Conservation (phyloP, 2,113 vertebrate species). For the Cyprinodon variegatus region DNA sequence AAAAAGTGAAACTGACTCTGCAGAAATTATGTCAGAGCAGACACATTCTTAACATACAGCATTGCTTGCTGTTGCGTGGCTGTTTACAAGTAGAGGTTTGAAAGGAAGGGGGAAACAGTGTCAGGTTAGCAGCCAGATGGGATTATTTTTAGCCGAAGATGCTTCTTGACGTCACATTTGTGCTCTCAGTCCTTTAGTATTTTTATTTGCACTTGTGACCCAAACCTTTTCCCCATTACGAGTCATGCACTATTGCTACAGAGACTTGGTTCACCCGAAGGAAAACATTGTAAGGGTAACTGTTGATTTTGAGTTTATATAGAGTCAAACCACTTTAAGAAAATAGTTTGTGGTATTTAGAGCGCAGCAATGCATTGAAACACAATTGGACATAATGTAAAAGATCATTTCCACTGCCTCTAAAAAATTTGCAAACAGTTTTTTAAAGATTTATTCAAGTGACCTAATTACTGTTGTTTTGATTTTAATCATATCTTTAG, state of each 20-base stretch:
- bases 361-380: too few relatives aligned
- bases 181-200: background rate
- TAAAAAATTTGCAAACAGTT: too few relatives aligned
- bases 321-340: background rate
- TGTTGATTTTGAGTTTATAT: constrained; percentile 2
- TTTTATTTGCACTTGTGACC: constrained; percentile 34
- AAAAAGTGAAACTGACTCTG: too few relatives aligned
- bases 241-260: constrained; percentile 35
- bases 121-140: constrained; percentile 53
- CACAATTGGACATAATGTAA: too few relatives aligned
- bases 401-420: too few relatives aligned
- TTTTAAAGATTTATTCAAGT: background rate
- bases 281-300: background rate
- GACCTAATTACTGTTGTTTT: background rate
- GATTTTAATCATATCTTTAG: background rate
- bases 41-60: background rate
- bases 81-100: constrained; percentile 39
- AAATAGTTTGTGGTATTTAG: background rate
- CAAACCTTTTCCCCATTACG: constrained; percentile 14
- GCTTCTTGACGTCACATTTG: constrained; percentile 22
- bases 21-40: background rate
- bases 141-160: constrained; percentile 67
- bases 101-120: constrained; percentile 33
- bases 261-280: background rate
- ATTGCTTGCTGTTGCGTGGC: background rate